Base-by-base conservation (phyloP, 2,113 vertebrate genomes). In the Fregata magnificens region DNA sequence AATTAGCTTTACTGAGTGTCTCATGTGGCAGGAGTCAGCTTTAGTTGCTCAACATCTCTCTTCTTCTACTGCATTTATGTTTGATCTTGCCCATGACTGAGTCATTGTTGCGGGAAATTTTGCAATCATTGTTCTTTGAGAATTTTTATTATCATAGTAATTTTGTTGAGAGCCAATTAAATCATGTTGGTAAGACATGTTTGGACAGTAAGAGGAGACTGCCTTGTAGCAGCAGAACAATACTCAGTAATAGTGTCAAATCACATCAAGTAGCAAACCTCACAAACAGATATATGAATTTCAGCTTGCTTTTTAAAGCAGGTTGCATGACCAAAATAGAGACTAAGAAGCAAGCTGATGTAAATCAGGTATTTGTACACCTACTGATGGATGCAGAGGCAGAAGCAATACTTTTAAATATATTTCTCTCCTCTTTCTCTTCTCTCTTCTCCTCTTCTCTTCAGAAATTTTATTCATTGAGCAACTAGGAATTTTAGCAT, bases 71-170 rank as follows among this genome's bases (percentile, higher is more conserved):
- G 67, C 66, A 50, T 84, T 67, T 96, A 62, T 96, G 96, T 91
- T 98, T 97, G 84, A 98, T 94, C 86, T 97, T 97, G 93, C 91
- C 84, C 89, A n/a, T 36, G 25, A 66, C 3, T 97, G 88, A 98
- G 79, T 97, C 87, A 96, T 12, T 56, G 92, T 74, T 92, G 90
- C 4, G 20, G 90, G 45, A 62, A 84, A 76, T 92, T 88, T 77
- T 92, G 82, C 76, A 95, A 93, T 88, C 40, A 1, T 58, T 89
- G 10, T 62, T 83, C 89, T 91, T 62, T 94, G 87, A 90, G 73
- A 95, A 92, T 93, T 92, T 91, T 96, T 95, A 93, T 91, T 86
- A 78, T 96, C 87, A 76, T 50, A 94, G 40, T 32, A 71, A 88
- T 95, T 96, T 82, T 84, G 71, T 65, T 84, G 80, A 65, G 56